phyloP scores from a whole-genome alignment of 53 echinoderm and acorn worm species.

The Henricia sp. region DNA sequence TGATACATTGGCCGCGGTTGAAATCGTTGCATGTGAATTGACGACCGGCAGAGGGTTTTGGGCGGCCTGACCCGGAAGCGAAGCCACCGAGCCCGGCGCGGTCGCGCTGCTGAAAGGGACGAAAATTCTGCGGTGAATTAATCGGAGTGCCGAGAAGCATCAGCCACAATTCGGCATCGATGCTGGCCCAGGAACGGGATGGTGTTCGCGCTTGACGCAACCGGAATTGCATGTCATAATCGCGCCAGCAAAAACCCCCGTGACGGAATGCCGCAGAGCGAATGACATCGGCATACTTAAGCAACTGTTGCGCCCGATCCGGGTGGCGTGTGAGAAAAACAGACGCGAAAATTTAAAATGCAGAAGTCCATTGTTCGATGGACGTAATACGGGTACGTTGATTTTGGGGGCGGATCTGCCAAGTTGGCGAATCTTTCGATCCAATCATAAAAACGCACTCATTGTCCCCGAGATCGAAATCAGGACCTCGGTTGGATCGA shows the following conservation, averaged over 20 bases:
- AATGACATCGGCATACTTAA: no score
- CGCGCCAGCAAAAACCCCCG: conserved; percentile 22
- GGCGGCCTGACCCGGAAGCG: neutral
- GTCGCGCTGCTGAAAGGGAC: conserved; percentile 10
- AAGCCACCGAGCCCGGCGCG: neutral
- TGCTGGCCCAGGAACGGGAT: conserved; percentile 21
- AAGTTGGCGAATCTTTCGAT: no score
- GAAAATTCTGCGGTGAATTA: neutral
- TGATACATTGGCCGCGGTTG: conserved; percentile 18
- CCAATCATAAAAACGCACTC: no score
- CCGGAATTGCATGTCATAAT: conserved; percentile 33
- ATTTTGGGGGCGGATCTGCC: no score
- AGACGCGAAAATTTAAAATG: no score
- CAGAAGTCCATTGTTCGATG: no score
- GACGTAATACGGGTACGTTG: no score
- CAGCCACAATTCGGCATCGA: conserved; percentile 20
- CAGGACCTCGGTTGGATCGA: no score
- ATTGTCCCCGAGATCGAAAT: no score
- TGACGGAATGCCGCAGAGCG: no score
- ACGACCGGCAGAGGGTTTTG: neutral
- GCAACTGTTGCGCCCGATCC: no score
- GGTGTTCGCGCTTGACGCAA: conserved; percentile 19
- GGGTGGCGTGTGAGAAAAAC: no score
- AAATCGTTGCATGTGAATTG: neutral
- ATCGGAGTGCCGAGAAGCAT: neutral